These are phyloP conservation scores for Pagrus major DNA, from an alignment of 2,113 vertebrate genomes.

Conservation along the genomic window DNA sequence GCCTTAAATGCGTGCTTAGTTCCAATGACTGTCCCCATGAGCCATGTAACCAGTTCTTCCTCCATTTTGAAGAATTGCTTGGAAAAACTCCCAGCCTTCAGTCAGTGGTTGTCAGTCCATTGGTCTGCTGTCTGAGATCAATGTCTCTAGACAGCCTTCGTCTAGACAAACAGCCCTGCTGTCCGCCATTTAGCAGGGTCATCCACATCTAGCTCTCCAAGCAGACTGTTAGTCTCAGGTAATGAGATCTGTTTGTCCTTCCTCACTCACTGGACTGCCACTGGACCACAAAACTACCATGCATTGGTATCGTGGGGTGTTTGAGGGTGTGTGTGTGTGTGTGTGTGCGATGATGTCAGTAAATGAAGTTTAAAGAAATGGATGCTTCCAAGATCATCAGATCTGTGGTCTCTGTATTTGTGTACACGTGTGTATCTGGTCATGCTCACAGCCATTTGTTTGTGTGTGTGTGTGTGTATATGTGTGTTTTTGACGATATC, in stretches of 20 bases:
- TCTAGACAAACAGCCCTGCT: constrained; percentile 61
- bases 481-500: constrained; percentile 36
- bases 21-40: background rate
- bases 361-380: constrained; percentile 7
- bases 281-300: constrained; percentile 32
- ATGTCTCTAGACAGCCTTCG: constrained; percentile 57
- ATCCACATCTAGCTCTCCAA: constrained; percentile 56
- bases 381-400: constrained; percentile 1
- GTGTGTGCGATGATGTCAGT: background rate
- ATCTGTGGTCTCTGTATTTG: background rate
- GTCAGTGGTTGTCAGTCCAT: constrained; percentile 50
- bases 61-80: constrained; percentile 31
- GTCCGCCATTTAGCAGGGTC: constrained; percentile 58
- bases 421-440: background rate
- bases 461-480: constrained; percentile 27
- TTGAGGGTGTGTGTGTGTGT: constrained; percentile 2
- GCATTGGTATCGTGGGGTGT: constrained; percentile 22
- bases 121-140: constrained; percentile 56
- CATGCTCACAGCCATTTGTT: background rate
- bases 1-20: background rate
- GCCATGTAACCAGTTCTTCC: background rate
- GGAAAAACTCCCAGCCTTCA: constrained; percentile 30
- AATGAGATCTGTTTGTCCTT: constrained; percentile 68
- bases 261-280: constrained; percentile 33
- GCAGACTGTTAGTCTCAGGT: constrained; percentile 51